Conservation (phyloP, 2,113 vertebrate species). For the Polypterus senegalus region DNA sequence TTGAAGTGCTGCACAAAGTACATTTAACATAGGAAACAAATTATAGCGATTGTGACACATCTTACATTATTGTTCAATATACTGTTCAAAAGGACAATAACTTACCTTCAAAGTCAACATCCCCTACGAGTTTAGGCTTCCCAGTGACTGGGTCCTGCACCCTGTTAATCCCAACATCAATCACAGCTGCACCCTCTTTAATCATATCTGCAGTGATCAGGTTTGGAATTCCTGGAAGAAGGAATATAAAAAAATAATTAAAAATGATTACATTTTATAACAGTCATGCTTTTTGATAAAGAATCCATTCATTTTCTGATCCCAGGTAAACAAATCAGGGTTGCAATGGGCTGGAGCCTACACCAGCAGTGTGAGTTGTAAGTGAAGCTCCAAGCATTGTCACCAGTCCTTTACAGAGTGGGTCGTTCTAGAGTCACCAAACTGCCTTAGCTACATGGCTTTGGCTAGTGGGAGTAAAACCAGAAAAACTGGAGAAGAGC, state of each 20-base stretch:
- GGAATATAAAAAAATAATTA: neutral
- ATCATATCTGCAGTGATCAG: constrained; percentile 96
- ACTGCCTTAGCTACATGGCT: no score
- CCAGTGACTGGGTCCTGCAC: constrained; percentile 75
- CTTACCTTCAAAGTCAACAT: constrained; percentile 93
- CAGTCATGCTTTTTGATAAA: neutral
- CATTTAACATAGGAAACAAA: neutral
- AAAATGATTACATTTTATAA: neutral
- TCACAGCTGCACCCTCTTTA: constrained; percentile 84
- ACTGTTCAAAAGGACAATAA: neutral
- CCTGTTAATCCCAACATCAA: constrained; percentile 89
- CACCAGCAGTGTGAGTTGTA: no score
- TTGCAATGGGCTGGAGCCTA: no score
- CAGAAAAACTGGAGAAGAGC: no score
- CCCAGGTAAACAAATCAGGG: no score
- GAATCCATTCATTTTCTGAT: no score
- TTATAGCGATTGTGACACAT: neutral
- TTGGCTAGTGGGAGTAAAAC: no score
- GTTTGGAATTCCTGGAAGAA: constrained; percentile 76
- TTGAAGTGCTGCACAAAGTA: neutral
- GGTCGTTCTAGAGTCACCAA: no score
- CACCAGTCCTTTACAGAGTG: no score
- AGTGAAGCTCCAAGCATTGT: no score
- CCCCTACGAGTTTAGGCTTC: constrained; percentile 73
- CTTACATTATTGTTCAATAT: neutral